Evolutionary conservation across 2,113 vertebrate genomes (phyloP).

Genomic region (Lagopus muta): DNA sequence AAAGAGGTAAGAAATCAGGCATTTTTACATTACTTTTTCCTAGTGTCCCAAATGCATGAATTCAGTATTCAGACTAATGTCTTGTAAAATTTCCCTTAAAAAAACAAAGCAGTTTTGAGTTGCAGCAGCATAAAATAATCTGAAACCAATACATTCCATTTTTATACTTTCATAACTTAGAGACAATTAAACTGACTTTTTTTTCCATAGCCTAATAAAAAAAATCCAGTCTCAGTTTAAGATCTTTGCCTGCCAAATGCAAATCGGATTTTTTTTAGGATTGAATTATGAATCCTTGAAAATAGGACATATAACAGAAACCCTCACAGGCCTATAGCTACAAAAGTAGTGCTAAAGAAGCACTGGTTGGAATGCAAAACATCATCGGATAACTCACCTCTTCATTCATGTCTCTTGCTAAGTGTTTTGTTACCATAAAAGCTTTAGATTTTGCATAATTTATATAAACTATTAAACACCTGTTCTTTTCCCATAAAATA

Average conservation of each 20-base stretch:
- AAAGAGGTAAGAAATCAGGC: conserved; percentile 5
- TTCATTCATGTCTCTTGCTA: conserved; percentile 70
- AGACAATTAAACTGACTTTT: conserved; percentile 52
- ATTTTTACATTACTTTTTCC: conserved; percentile 5
- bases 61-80: conserved; percentile 11
- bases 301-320: conserved; percentile 52
- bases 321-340: conserved; percentile 18
- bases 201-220: conserved; percentile 29
- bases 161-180: conserved; percentile 33
- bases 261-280: conserved; percentile 48
- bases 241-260: conserved; percentile 19
- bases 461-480: conserved; percentile 82
- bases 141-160: conserved; percentile 43
- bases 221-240: neutral
- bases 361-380: neutral
- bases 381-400: conserved; percentile 55
- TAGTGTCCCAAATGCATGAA: conserved; percentile 16
- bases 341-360: conserved; percentile 10
- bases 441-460: conserved; percentile 76
- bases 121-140: conserved; percentile 27
- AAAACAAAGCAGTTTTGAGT: conserved; percentile 9
- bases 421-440: conserved; percentile 72
- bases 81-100: conserved; percentile 38
- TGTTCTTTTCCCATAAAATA: conserved; percentile 78
- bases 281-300: conserved; percentile 57